Evolutionary conservation across 2,888 invertebrate genomes (phyloP).

Genomic region (Nomada fabriciana): DNA sequence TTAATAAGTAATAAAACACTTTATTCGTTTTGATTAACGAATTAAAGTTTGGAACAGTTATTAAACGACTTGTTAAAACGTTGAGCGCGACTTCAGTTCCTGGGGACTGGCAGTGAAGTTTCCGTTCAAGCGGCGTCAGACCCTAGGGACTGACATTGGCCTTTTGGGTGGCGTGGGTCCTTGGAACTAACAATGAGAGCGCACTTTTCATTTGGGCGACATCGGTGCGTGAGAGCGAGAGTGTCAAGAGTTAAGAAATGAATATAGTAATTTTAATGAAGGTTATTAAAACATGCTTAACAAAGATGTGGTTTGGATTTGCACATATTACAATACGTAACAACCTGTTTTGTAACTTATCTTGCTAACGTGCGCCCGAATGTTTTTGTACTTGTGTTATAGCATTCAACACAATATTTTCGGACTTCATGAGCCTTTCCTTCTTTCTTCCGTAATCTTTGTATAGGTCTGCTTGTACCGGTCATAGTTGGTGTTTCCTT

Average conservation of each 20-base stretch:
- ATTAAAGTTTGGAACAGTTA: too few species aligned
- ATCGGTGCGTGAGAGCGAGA: constrained; percentile 38
- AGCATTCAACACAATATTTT: constrained; percentile 43
- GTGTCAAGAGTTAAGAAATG: constrained; percentile 23
- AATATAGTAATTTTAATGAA: constrained; percentile 8
- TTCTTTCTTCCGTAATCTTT: constrained; percentile 10
- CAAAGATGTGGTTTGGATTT: constrained; percentile 32
- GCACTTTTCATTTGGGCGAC: constrained; percentile 25
- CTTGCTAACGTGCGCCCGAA: constrained; percentile 24
- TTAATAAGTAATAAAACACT: too few species aligned
- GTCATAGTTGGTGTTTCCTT: too few species aligned
- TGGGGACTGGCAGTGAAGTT: too few species aligned
- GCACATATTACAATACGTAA: constrained; percentile 41
- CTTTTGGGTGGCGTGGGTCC: constrained; percentile 15
- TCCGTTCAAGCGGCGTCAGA: too few species aligned
- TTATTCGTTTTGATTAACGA: too few species aligned
- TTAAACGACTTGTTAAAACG: too few species aligned
- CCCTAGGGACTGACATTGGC: not conserved
- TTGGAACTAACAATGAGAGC: constrained; percentile 28
- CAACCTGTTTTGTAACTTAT: constrained; percentile 30
- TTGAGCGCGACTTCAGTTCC: too few species aligned
- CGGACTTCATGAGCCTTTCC: constrained; percentile 16
- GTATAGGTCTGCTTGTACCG: too few species aligned
- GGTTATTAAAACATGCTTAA: constrained; percentile 41
- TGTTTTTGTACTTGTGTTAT: constrained; percentile 31